Percentiles rank a stretch among this genome's conserved stretches.
phyloP scores from a whole-genome alignment of 2,113 vertebrate genomes.

The Scortum barcoo region DNA sequence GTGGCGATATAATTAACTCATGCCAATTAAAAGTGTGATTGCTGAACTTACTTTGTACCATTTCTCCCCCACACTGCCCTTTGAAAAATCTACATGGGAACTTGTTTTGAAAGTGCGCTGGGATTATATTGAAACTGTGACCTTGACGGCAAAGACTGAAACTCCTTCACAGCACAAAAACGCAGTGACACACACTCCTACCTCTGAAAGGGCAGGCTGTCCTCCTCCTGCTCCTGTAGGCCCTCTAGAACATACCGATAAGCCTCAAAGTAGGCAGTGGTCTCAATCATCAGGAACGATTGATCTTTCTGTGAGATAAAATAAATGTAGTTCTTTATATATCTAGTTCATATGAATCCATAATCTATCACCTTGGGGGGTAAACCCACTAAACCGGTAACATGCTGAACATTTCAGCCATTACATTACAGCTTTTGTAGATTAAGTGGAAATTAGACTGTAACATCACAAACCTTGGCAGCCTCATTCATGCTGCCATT shows the following conservation, averaged over 20 bases:
- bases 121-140: constrained; percentile 22
- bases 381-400: background rate
- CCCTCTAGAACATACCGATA: constrained; percentile 94
- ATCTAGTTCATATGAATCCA: background rate
- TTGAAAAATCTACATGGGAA: constrained; percentile 11
- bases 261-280: constrained; percentile 95
- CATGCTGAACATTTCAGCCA: no score
- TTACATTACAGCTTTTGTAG: background rate
- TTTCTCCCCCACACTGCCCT: background rate
- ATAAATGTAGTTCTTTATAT: background rate
- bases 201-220: constrained; percentile 93
- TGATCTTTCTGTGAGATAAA: constrained; percentile 79
- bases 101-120: background rate
- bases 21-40: constrained; percentile 11
- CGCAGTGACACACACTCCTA: constrained; percentile 38
- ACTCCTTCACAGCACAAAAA: background rate
- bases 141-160: constrained; percentile 26
- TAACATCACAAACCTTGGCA: background rate
- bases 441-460: background rate
- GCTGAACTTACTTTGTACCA: constrained; percentile 7
- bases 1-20: constrained; percentile 16
- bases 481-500: background rate
- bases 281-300: constrained; percentile 95
- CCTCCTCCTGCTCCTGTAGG: constrained; percentile 87
- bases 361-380: background rate